Evolutionary conservation across 2,888 invertebrate genomes (phyloP).

Genomic region (Pasiphila rectangulata): DNA sequence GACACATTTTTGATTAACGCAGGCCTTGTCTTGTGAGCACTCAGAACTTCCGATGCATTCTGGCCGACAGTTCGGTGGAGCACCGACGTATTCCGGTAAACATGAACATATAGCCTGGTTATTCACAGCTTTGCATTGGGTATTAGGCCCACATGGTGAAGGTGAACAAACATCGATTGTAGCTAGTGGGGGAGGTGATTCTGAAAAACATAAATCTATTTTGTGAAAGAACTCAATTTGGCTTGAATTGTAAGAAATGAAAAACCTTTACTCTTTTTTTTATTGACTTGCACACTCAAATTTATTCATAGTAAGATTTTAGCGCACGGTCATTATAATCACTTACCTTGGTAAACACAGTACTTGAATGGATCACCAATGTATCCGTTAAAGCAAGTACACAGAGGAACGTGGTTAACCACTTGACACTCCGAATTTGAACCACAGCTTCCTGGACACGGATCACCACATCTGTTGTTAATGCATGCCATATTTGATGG

Average conservation of each 20-base stretch:
- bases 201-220: conserved; percentile 51
- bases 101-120: conserved; percentile 88
- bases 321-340: neutral
- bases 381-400: conserved; percentile 85
- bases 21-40: conserved; percentile 83
- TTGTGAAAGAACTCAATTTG: too few relatives aligned
- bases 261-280: too few relatives aligned
- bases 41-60: conserved; percentile 86
- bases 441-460: conserved; percentile 89
- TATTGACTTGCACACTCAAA: too few relatives aligned
- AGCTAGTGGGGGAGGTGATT: conserved; percentile 73
- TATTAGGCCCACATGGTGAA: conserved; percentile 88
- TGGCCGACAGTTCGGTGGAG: conserved; percentile 88
- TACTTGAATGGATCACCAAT: conserved; percentile 88
- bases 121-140: conserved; percentile 86
- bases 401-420: conserved; percentile 84
- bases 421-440: conserved; percentile 87
- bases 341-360: conserved; percentile 77
- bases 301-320: too few relatives aligned
- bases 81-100: conserved; percentile 82
- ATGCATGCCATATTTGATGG: conserved; percentile 85
- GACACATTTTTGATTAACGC: conserved; percentile 85
- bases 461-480: conserved; percentile 86
- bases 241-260: too few relatives aligned
- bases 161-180: conserved; percentile 85